phyloP scores from a whole-genome alignment of 1,140 invertebrate species.

The Drosophila biarmipes region DNA sequence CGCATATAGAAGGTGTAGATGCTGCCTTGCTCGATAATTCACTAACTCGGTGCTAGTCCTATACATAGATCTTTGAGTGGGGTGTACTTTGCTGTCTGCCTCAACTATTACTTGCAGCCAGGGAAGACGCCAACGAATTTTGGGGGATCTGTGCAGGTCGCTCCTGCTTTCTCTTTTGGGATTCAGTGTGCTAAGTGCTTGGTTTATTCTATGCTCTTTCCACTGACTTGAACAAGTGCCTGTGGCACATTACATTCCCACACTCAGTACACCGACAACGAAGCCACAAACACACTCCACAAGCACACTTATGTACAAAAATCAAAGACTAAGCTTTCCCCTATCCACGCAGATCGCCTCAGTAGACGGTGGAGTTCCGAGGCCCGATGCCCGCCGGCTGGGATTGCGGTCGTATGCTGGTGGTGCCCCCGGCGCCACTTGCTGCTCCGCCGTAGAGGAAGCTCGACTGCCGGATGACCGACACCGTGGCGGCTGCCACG shows the following conservation, averaged over 20 bases:
- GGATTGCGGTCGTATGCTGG: constrained; percentile 55
- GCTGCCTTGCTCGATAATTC: constrained; percentile 50
- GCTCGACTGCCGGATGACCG: constrained; percentile 79
- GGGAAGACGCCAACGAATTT: constrained; percentile 47
- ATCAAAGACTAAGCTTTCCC: constrained; percentile 11
- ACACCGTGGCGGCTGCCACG: constrained; percentile 78
- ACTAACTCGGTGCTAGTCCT: constrained; percentile 62
- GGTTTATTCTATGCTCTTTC: constrained; percentile 40
- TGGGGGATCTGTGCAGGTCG: neutral
- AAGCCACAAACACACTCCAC: constrained; percentile 9
- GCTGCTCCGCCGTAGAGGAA: constrained; percentile 74
- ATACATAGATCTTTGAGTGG: constrained; percentile 50
- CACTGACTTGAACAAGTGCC: constrained; percentile 28
- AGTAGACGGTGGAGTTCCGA: constrained; percentile 68
- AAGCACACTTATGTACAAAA: constrained; percentile 55
- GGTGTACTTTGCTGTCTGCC: neutral
- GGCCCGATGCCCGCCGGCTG: constrained; percentile 50
- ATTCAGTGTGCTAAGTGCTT: constrained; percentile 23
- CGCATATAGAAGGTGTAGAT: constrained; percentile 37
- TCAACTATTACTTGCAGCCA: constrained; percentile 15
- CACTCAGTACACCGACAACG: constrained; percentile 21
- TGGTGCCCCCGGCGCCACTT: constrained; percentile 21
- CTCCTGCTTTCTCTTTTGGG: neutral
- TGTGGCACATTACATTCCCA: constrained; percentile 13
- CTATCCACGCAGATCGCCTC: constrained; percentile 11